Conservation (phyloP, 2,113 vertebrate species). For the Oreochromis spilurus region DNA sequence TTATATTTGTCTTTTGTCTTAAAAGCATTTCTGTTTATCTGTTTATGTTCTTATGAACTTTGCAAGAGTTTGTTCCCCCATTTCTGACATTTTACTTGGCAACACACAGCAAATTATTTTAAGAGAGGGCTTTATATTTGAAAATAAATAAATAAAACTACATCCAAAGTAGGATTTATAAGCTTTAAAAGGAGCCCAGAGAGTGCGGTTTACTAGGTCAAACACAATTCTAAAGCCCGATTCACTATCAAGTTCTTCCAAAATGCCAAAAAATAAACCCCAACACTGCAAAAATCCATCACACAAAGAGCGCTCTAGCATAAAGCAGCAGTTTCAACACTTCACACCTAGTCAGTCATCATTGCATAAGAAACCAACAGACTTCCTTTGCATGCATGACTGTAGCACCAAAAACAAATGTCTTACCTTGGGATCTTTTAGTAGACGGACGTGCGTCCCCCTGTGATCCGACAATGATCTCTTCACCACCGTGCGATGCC, state of each 20-base stretch:
- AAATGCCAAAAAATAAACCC: background rate
- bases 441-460: conserved; percentile 77
- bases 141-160: background rate
- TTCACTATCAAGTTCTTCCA: background rate
- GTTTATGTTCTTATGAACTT: background rate
- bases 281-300: background rate
- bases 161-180: background rate
- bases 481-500: conserved; percentile 82
- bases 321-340: background rate
- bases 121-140: background rate
- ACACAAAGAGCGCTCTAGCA: background rate
- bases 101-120: background rate
- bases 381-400: background rate
- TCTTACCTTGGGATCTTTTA: conserved; percentile 83
- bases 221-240: background rate
- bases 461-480: conserved; percentile 84
- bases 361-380: background rate
- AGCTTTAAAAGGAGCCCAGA: background rate
- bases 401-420: background rate
- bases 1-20: background rate
- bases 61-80: background rate
- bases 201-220: background rate
- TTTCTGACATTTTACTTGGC: background rate
- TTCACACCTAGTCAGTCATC: background rate
- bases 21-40: background rate